These are phyloP conservation scores for Tragelaphus strepsiceros DNA, from an alignment of 2,113 vertebrate species.

Conservation along the genomic window DNA sequence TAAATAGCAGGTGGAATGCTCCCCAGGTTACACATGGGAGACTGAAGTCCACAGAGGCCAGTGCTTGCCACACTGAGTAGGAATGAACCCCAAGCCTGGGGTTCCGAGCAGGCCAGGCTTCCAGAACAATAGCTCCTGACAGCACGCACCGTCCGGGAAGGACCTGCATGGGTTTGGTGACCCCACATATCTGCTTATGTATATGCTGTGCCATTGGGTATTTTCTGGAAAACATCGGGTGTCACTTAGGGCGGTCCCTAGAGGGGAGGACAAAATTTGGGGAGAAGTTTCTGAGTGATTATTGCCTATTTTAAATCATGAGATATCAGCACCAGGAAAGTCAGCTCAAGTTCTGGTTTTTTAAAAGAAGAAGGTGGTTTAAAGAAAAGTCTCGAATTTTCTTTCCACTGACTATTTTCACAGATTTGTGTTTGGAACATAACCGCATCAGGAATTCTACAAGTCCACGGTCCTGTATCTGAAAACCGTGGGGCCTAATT, in stretches of 20 bases:
- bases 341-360: neutral
- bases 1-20: neutral
- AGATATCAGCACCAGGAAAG: neutral
- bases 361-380: neutral
- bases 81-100: no score
- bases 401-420: neutral
- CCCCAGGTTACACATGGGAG: fast-evolving
- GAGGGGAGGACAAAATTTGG: neutral
- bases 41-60: neutral
- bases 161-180: fast-evolving
- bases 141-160: fast-evolving
- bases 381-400: neutral
- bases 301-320: neutral
- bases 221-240: fast-evolving
- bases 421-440: neutral
- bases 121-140: neutral
- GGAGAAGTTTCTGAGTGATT: neutral
- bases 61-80: neutral
- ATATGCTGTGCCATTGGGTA: fast-evolving
- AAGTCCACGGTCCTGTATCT: neutral
- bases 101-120: neutral
- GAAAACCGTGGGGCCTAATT: neutral
- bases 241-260: no score
- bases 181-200: fast-evolving
- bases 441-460: neutral